phyloP scores from a whole-genome alignment of 2,888 invertebrate species.

The Anaspis maculata region DNA sequence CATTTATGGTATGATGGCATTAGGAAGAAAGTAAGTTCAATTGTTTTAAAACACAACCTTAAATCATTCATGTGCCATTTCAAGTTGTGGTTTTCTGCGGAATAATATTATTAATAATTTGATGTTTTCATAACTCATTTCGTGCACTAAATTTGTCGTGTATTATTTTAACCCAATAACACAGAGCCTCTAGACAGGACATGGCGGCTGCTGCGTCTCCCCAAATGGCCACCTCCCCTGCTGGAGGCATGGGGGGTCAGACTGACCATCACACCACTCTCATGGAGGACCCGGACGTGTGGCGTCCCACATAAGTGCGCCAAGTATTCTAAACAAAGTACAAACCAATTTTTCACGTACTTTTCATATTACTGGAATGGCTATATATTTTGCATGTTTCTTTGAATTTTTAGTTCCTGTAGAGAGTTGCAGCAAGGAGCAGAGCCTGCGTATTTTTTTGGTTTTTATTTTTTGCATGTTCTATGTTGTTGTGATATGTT shows the following conservation, averaged over 20 bases:
- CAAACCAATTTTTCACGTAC: too few relatives aligned
- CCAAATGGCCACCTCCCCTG: slow-evolving; percentile 51
- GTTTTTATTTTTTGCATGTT: too few relatives aligned
- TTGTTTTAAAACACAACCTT: too few relatives aligned
- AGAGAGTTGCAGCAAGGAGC: too few relatives aligned
- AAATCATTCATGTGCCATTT: neutral
- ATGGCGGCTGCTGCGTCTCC: slow-evolving; percentile 75
- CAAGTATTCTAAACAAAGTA: neutral
- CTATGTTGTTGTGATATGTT: too few relatives aligned
- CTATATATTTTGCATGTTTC: too few relatives aligned
- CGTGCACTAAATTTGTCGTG: too few relatives aligned
- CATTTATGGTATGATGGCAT: slow-evolving; percentile 88
- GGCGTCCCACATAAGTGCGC: slow-evolving; percentile 86
- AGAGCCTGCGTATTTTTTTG: too few relatives aligned
- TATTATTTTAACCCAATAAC: slow-evolving; percentile 10
- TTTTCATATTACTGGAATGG: too few relatives aligned
- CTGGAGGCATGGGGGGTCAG: slow-evolving; percentile 34
- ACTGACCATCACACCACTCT: slow-evolving; percentile 70
- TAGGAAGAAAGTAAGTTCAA: slow-evolving; percentile 85
- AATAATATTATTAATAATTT: slow-evolving; percentile 3
- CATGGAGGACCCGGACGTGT: slow-evolving; percentile 89
- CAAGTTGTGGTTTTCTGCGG: neutral
- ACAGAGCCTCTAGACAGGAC: slow-evolving; percentile 75
- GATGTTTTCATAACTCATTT: too few relatives aligned
- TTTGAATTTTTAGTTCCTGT: too few relatives aligned